Conservation (phyloP, 2,797 vertebrate species). For the Antrozous pallidus region DNA sequence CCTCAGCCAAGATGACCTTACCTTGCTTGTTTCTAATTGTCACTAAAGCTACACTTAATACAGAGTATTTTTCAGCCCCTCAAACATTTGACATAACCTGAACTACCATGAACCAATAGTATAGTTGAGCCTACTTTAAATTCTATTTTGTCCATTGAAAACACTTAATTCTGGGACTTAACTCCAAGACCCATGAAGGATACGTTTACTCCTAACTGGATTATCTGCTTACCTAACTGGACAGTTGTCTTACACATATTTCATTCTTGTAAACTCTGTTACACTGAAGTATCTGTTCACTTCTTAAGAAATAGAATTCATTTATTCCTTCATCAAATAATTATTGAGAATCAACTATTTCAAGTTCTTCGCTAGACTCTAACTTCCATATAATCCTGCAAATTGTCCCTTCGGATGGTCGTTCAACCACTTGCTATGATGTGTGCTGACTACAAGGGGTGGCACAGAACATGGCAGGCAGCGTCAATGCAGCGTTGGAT, state of each 20-base stretch:
- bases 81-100: neutral
- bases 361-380: neutral
- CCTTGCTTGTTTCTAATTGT: neutral
- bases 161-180: neutral
- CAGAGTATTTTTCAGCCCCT: neutral
- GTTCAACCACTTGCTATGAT: too few species aligned
- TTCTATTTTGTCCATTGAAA: neutral
- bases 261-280: neutral
- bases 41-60: neutral
- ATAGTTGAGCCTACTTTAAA: neutral
- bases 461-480: too few species aligned
- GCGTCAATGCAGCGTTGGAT: too few species aligned
- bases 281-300: neutral
- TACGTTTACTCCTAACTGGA: neutral
- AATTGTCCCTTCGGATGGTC: too few species aligned
- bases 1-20: neutral
- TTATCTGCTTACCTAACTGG: neutral
- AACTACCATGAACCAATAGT: neutral
- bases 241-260: neutral
- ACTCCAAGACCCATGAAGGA: neutral
- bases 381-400: neutral
- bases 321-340: conserved; percentile 3
- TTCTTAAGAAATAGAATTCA: neutral
- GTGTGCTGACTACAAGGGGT: too few species aligned
- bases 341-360: neutral